Evolutionary conservation across 2,797 vertebrate genomes (phyloP), one percentile per base, ranked within the genome.

Genomic region (Myotis pilosus): DNA sequence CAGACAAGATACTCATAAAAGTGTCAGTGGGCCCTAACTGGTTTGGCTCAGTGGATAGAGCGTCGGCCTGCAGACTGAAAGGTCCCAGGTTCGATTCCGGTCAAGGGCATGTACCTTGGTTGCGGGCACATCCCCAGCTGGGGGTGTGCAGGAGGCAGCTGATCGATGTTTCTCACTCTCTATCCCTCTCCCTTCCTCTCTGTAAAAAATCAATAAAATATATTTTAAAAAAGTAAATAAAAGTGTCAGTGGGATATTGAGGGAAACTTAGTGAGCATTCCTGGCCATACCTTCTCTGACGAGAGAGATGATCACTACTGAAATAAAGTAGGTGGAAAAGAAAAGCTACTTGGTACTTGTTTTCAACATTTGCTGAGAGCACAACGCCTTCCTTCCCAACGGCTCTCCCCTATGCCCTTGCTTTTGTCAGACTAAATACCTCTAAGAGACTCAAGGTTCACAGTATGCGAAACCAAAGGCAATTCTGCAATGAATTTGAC

Each of bases 1-100:
- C 16, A 79, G 44, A 69, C 71, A 89, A 78, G 79, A 78, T 89
- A 60, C 64, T 82, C 68, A 60, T 80, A 64, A 71, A 79, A 92
- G 36, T 15, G 80, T 83, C 28, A 25, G 30, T 15, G 49, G 36
- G 79, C 41, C 41, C 41, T 44, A 44, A 44, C 41, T 0, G 41
- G 41, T 44, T 44, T 44, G 9, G 41, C 41, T 44, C 41, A 44
- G 41, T 44, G 41, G 41, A 10, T 10, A 44, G 41, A 44, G 41
- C 0, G 41, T 44, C 9, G 41, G 41, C 41, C 41, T 44, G 41
- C 41, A 10, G 41, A 44, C 41, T 44, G 41, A 44, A 44, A 11
- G 41, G 41, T 44, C 41, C 41, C 41, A 44, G 41, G 41, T 44
- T 44, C 41, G 41, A 44, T 44, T 44, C 41, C 41, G 9, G 41